These are phyloP conservation scores for Drosophila prosaltans DNA, from an alignment of 1,140 invertebrate species.

Conservation along the genomic window DNA sequence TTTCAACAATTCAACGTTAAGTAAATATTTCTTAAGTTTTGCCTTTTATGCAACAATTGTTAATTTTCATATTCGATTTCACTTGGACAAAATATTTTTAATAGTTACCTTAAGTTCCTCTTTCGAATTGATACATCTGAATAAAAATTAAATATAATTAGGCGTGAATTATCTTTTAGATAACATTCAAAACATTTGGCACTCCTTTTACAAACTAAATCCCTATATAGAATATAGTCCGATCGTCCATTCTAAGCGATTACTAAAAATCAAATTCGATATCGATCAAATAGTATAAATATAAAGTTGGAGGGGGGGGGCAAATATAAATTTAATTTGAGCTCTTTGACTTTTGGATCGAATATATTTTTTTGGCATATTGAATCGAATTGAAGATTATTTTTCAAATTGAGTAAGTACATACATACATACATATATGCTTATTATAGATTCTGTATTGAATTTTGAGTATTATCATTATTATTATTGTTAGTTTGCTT, in stretches of 20 bases:
- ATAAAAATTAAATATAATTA: slow-evolving; percentile 7
- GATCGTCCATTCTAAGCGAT: neutral
- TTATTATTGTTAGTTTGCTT: slow-evolving; percentile 29
- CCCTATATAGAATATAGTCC: slow-evolving; percentile 2
- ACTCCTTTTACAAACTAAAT: slow-evolving; percentile 18
- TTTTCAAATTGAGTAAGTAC: slow-evolving; percentile 36
- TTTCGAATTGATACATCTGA: slow-evolving; percentile 22
- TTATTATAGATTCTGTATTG: slow-evolving; percentile 3
- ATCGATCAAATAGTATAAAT: slow-evolving; percentile 30
- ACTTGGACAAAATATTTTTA: slow-evolving; percentile 69
- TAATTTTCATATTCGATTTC: slow-evolving; percentile 22
- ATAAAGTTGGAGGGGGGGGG: neutral
- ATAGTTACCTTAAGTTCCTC: slow-evolving; percentile 33
- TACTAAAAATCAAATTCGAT: slow-evolving; percentile 44
- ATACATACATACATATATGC: slow-evolving; percentile 37
- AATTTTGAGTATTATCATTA: slow-evolving; percentile 12
- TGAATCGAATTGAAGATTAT: slow-evolving; percentile 7
- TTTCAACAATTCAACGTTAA: slow-evolving; percentile 77
- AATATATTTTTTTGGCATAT: slow-evolving; percentile 9
- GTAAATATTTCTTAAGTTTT: slow-evolving; percentile 59
- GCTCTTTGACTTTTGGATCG: slow-evolving; percentile 28
- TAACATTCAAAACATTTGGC: slow-evolving; percentile 22
- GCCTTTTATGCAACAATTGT: slow-evolving; percentile 19
- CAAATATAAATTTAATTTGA: slow-evolving; percentile 4
- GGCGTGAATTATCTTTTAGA: slow-evolving; percentile 17